Evolutionary conservation across 1,140 invertebrate genomes (phyloP).

Genomic region (Lysiphlebus fabarum): DNA sequence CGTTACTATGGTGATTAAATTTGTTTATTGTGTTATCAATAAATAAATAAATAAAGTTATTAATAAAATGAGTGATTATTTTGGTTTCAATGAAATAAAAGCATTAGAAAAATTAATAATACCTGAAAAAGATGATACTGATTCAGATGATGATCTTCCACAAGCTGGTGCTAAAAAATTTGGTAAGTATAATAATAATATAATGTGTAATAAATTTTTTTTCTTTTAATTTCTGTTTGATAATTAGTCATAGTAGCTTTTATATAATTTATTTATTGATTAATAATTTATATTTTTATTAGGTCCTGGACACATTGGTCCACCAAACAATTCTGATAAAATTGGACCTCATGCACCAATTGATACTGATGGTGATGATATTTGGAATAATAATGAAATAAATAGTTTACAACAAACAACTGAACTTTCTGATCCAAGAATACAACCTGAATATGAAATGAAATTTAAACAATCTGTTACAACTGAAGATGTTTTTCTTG

Average conservation of each 20-base stretch:
- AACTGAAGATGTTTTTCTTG: slow-evolving; percentile 79
- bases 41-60: too few relatives aligned
- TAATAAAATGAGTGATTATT: slow-evolving; percentile 35
- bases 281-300: slow-evolving; percentile 10
- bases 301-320: slow-evolving; percentile 46
- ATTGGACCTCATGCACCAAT: slow-evolving; percentile 34
- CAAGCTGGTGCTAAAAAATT: slow-evolving; percentile 42
- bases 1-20: background rate
- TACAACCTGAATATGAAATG: slow-evolving; percentile 75
- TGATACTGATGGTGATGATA: slow-evolving; percentile 44
- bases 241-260: too few relatives aligned
- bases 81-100: slow-evolving; percentile 40
- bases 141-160: slow-evolving; percentile 46
- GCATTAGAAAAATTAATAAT: slow-evolving; percentile 42
- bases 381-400: slow-evolving; percentile 60
- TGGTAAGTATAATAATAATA: slow-evolving; percentile 32
- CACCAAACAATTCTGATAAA: slow-evolving; percentile 16
- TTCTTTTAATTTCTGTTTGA: too few relatives aligned
- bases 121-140: slow-evolving; percentile 36
- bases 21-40: too few relatives aligned
- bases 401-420: slow-evolving; percentile 36
- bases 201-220: background rate
- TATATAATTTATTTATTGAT: too few relatives aligned
- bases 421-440: slow-evolving; percentile 63
- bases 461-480: slow-evolving; percentile 80